phyloP scores from a whole-genome alignment of 2,888 invertebrate genomes.

The Geophilus truncorum region DNA sequence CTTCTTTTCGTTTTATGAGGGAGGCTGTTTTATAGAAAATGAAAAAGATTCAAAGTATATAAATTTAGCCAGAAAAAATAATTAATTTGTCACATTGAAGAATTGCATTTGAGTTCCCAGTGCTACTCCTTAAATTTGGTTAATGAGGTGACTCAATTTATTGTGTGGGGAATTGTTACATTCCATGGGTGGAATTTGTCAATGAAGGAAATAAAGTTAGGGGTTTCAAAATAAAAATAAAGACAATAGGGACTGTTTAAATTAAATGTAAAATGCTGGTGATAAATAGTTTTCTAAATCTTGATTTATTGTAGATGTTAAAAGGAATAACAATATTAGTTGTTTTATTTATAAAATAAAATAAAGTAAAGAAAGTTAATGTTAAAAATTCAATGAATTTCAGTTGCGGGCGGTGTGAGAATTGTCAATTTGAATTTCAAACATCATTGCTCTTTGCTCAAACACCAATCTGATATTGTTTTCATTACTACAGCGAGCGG shows the following conservation, averaged over 20 bases:
- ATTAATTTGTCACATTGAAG: slow-evolving; percentile 10
- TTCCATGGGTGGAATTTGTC: not conserved
- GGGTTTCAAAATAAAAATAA: not conserved
- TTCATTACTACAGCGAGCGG: not conserved
- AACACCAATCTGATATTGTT: not conserved
- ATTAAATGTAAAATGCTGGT: no score
- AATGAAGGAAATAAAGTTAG: not conserved
- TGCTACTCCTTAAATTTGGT: slow-evolving; percentile 3
- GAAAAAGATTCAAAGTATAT: not conserved
- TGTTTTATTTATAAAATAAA: no score
- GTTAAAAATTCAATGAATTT: no score
- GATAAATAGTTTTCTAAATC: no score
- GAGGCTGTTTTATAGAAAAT: no score
- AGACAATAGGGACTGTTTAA: no score
- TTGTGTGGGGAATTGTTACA: slow-evolving; percentile 12
- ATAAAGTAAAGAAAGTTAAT: no score
- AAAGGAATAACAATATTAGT: no score
- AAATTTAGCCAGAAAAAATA: not conserved
- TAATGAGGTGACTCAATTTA: slow-evolving; percentile 24
- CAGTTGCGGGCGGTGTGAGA: not conserved
- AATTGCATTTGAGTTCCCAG: not conserved
- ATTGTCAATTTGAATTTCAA: not conserved
- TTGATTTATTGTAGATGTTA: no score
- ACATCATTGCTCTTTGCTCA: not conserved
- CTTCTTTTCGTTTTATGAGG: not conserved